These are phyloP conservation scores for Lerista edwardsae DNA, from an alignment of 2,797 vertebrate species.

Conservation along the genomic window DNA sequence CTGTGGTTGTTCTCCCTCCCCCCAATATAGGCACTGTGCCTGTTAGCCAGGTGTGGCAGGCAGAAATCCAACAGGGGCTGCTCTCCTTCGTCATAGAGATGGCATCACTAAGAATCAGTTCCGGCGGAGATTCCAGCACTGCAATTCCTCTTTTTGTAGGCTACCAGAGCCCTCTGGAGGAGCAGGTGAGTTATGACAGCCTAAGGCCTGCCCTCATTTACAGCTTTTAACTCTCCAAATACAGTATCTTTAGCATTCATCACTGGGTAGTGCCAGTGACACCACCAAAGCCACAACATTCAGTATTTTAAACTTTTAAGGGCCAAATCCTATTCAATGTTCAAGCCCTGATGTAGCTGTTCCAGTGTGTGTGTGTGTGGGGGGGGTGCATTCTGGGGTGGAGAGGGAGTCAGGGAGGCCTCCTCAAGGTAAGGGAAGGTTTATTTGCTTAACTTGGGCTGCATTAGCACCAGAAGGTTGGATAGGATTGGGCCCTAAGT, in stretches of 20 bases:
- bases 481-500: too few species aligned
- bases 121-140: background rate
- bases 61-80: background rate
- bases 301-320: background rate
- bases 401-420: too few species aligned
- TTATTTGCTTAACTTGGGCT: too few species aligned
- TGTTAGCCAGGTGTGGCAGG: background rate
- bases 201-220: too few species aligned
- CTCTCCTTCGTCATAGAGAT: background rate
- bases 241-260: background rate
- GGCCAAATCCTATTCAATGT: too few species aligned
- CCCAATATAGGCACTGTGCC: background rate
- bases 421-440: too few species aligned
- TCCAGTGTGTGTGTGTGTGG: too few species aligned
- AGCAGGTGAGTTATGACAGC: background rate
- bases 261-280: background rate
- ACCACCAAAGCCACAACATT: too few species aligned
- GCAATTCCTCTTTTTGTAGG: too few species aligned
- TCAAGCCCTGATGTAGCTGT: too few species aligned
- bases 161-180: conserved; percentile 16
- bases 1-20: background rate
- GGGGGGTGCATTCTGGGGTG: too few species aligned
- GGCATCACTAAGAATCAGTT: background rate
- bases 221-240: background rate
- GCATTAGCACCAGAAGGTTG: too few species aligned